Evolutionary conservation across 1,140 invertebrate species (phyloP).

Genomic region (Zaprionus davidi): DNA sequence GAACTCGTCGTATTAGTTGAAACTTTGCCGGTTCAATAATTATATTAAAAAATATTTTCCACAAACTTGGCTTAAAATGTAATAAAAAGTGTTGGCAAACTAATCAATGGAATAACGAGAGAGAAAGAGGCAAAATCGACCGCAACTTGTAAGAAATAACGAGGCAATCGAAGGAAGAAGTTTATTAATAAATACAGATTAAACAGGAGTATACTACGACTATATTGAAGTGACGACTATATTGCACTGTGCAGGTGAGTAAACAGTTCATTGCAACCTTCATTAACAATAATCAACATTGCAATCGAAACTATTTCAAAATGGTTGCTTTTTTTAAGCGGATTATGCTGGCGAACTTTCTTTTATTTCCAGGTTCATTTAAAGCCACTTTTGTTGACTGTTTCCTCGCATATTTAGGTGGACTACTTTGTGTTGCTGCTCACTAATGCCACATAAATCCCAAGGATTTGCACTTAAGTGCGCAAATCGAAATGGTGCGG

Average conservation of each 20-base stretch:
- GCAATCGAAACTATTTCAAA: neutral
- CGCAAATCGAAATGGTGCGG: constrained; percentile 53
- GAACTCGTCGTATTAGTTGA: constrained; percentile 38
- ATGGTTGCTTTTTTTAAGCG: neutral
- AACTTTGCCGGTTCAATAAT: constrained; percentile 2
- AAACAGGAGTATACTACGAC: neutral
- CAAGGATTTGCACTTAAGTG: constrained; percentile 67
- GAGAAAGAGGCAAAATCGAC: neutral
- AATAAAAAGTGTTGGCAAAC: neutral
- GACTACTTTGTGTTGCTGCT: neutral
- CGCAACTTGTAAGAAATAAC: neutral
- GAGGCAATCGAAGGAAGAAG: neutral
- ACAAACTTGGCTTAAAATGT: neutral
- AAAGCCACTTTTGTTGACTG: neutral
- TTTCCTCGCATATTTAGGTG: neutral
- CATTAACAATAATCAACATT: neutral
- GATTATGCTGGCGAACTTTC: neutral
- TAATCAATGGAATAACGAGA: neutral
- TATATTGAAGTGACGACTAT: neutral
- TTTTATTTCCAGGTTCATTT: neutral
- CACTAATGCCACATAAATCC: constrained; percentile 68
- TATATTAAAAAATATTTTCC: neutral
- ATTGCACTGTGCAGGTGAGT: neutral
- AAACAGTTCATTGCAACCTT: neutral
- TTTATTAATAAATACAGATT: constrained; percentile 4